Evolutionary conservation across 2,113 vertebrate species (phyloP).

Genomic region (Clinocottus analis): DNA sequence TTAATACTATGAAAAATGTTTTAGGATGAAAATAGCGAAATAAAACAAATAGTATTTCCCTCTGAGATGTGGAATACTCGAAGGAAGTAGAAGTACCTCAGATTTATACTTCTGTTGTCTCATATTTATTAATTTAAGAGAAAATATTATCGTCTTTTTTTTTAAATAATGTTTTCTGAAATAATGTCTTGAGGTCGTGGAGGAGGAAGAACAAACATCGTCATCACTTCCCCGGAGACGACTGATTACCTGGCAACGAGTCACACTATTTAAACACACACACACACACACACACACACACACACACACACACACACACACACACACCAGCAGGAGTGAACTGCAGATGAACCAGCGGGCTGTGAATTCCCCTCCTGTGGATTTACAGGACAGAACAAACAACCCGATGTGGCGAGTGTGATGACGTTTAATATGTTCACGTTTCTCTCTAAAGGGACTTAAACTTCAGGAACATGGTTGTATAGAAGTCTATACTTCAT

Average conservation of each 20-base stretch:
- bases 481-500: too few species aligned
- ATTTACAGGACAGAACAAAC: too few species aligned
- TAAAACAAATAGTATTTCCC: not conserved
- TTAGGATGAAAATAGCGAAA: not conserved
- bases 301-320: not conserved
- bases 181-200: not conserved
- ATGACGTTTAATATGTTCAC: too few species aligned
- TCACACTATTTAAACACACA: not conserved
- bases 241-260: not conserved
- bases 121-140: not conserved
- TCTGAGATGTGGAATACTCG: not conserved
- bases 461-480: too few species aligned
- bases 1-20: too few species aligned
- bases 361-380: too few species aligned
- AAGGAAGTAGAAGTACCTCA: not conserved
- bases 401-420: too few species aligned
- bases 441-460: too few species aligned
- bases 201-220: conserved; percentile 27
- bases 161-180: not conserved
- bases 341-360: too few species aligned
- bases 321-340: too few species aligned
- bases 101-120: not conserved
- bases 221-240: conserved; percentile 11
- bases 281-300: not conserved
- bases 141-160: not conserved